Conservation (phyloP, 2,888 invertebrate genomes). For the Drosophila anomelani region DNA sequence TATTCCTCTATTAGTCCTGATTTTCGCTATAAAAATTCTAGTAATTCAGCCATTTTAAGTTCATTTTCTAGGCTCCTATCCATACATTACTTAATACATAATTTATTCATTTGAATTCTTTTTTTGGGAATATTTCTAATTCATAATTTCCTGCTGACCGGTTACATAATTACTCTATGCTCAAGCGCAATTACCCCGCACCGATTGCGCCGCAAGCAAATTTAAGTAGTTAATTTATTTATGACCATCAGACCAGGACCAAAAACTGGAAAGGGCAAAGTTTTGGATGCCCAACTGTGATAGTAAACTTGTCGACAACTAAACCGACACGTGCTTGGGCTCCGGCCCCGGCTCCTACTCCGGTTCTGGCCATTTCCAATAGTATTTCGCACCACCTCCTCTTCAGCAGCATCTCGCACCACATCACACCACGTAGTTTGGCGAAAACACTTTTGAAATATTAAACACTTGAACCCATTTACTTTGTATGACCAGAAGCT, state of each 20-base stretch:
- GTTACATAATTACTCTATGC: neutral
- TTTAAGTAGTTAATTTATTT: slow-evolving; percentile 57
- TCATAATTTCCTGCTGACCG: neutral
- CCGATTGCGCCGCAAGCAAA: slow-evolving; percentile 23
- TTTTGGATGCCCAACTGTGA: slow-evolving; percentile 44
- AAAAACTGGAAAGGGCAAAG: slow-evolving; percentile 31
- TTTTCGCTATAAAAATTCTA: no score
- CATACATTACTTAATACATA: neutral
- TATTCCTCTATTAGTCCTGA: neutral
- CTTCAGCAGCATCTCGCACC: slow-evolving; percentile 22
- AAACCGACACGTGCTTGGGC: slow-evolving; percentile 45
- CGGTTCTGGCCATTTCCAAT: slow-evolving; percentile 37
- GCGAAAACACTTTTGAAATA: slow-evolving; percentile 60
- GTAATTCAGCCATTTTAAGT: neutral
- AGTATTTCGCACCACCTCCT: slow-evolving; percentile 6
- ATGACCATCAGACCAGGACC: slow-evolving; percentile 20
- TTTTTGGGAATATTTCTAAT: neutral
- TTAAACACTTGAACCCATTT: slow-evolving; percentile 65
- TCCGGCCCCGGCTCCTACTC: slow-evolving; percentile 6
- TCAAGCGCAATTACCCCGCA: neutral
- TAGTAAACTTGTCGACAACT: slow-evolving; percentile 50
- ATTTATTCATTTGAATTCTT: neutral
- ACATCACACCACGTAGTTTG: slow-evolving; percentile 50
- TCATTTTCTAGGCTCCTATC: neutral
- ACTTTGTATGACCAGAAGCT: slow-evolving; percentile 49